Base-by-base conservation (phyloP, 2,113 vertebrate species). In the Hippocampus comes region DNA sequence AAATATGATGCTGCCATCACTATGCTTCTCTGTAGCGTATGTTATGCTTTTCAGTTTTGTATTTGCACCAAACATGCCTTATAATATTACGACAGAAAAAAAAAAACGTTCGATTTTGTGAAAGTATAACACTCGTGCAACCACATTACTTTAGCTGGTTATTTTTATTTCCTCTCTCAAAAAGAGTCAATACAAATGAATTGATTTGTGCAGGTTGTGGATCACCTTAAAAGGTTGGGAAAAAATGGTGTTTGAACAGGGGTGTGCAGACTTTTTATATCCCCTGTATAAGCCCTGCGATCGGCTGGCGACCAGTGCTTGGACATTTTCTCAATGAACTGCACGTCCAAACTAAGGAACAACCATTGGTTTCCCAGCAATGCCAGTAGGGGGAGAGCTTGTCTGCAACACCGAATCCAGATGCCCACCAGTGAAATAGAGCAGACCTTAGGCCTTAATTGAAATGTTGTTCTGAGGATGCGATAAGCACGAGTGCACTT, bases 371-470 rank as follows among this genome's bases (percentile, higher is more conserved):
- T 70, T 57, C 21, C 41, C 78, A 71, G 25, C 63, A 11, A 9
- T 63, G 25, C 59, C 75, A 86, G 53, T 38, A 77, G 78, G 67
- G 60, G 77, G 65, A 72, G 21, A 61, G 76, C 42, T 75, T 72
- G 51, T 82, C 70, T 68, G 59, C 21, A 71, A 68, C 25, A 73
- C 25, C 42, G 64, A 77, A 61, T 43, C 20, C 68, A 68, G 20
- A 68, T 7, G 46, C 51, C 11, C 38, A 41, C 15, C 55, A 48
- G 42, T 66, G 23, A 25, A 67, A 60, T 60, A 71, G 38, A 66
- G 27, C 15, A 64, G 2, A 46, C 25, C 46, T 21, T 11, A 59
- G 48, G 66, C 21, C n/a, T 70, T 66, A 41, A 17, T 51, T 63
- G 34, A 71, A 63, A 57, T 56, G 15, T 78, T 43, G 30, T 60